Base-by-base conservation (phyloP, 2,113 vertebrate genomes). In the Protobothrops mucrosquamatus region DNA sequence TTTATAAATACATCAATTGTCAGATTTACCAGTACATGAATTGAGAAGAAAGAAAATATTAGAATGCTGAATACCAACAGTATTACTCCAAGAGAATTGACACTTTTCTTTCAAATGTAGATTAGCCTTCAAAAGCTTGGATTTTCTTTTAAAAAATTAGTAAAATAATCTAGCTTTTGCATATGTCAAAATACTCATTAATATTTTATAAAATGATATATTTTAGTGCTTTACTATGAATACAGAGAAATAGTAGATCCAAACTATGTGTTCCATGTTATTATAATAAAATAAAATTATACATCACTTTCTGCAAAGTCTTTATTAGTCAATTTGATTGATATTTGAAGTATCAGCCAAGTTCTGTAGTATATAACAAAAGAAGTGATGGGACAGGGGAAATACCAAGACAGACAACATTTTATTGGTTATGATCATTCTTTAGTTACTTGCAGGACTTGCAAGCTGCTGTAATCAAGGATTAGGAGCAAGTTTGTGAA, bases 121-220 rank as follows among this genome's bases (percentile, higher is more conserved):
- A 95, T 48, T 6, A 92, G 0, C 56, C 96, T 90, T 29, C 59
- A 92, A 90, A 96, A 93, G 90, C 39, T 88, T 88, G 10, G 24
- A 24, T 93, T 96, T 95, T 64, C 93, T 95, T 96, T 94, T 91
- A 92, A 51, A 29, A 51, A 55, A n/a, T 29, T 46, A 57, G 59
- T 24, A 48, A 96, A 95, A 92, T 39, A 94, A 24, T 29, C 51
- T 94, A 95, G n/a, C 93, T 89, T 95, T 69, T 93, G 29, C 92
- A 64, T 22, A 26, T 20, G 93, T 97, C 93, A 95, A 94, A 94
- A 95, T 94, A 95, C 57, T 85, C 43, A 61, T 92, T 96, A 94
- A 94, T 14, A 89, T 94, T 43, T 94, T 94, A 94, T 94, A 61
- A 94, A 34, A 39, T 3, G 39, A 81, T 29, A 88, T 6, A 91